phyloP scores from a whole-genome alignment of 2,113 vertebrate genomes.

The Lucifuga dentata region DNA sequence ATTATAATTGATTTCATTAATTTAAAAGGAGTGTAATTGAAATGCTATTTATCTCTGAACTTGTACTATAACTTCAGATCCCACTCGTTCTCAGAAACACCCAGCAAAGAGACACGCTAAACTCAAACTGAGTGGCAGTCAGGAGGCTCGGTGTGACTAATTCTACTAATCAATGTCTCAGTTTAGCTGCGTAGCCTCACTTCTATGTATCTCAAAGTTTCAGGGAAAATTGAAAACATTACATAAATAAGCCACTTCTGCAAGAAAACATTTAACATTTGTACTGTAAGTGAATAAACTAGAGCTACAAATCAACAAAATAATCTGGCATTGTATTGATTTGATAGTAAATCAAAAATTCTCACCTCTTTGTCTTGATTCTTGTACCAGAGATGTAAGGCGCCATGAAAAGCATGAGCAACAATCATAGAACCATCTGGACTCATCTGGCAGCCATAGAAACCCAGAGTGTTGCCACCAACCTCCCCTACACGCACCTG shows the following conservation, averaged over 20 bases:
- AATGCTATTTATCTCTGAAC: conserved; percentile 23
- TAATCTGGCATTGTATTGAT: background rate
- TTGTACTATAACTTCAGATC: conserved; percentile 7
- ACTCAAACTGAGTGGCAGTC: conserved; percentile 44
- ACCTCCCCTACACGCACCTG: conserved; percentile 98
- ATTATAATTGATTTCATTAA: conserved; percentile 25
- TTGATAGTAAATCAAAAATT: background rate
- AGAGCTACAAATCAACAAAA: background rate
- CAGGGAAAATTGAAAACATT: too few relatives aligned
- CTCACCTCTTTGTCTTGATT: conserved; percentile 81
- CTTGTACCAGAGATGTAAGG: conserved; percentile 93
- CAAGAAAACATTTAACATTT: background rate
- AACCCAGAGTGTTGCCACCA: conserved; percentile 96
- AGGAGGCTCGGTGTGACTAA: conserved; percentile 38
- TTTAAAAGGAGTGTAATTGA: conserved; percentile 13
- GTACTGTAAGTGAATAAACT: background rate
- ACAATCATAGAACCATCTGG: conserved; percentile 91
- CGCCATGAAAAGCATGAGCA: conserved; percentile 95
- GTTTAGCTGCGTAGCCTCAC: background rate
- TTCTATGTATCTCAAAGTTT: background rate
- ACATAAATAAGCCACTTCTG: too few relatives aligned
- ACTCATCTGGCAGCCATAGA: conserved; percentile 94
- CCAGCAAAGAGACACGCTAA: conserved; percentile 24
- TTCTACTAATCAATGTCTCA: conserved; percentile 29
- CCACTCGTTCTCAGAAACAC: conserved; percentile 16